A percentile compares a stretch with the other conserved stretches of the same genome.
These are phyloP conservation scores for Helicoverpa armigera DNA, from an alignment of 1,140 invertebrate genomes.

Conservation along the genomic window DNA sequence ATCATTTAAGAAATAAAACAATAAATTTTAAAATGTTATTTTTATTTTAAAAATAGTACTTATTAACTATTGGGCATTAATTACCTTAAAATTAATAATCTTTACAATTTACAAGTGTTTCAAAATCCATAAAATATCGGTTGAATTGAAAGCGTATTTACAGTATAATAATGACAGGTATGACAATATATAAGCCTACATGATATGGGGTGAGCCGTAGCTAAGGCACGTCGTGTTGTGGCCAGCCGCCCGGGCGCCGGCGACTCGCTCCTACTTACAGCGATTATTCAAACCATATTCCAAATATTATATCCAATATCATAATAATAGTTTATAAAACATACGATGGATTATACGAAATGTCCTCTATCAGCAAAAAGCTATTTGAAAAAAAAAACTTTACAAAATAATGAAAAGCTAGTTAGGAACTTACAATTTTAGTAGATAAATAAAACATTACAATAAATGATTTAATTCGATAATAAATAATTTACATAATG, in stretches of 20 bases:
- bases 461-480: constrained; percentile 69
- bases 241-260: constrained; percentile 46
- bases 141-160: constrained; percentile 86
- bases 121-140: constrained; percentile 87
- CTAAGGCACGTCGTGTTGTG: constrained; percentile 79
- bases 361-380: constrained; percentile 60
- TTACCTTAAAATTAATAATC: constrained; percentile 88
- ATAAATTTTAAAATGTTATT: constrained; percentile 86
- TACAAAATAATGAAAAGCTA: constrained; percentile 76
- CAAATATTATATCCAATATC: constrained; percentile 57
- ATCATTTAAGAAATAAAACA: constrained; percentile 76
- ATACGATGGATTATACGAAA: constrained; percentile 56
- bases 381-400: constrained; percentile 62
- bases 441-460: constrained; percentile 79
- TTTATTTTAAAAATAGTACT: constrained; percentile 86
- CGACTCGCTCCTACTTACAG: constrained; percentile 23
- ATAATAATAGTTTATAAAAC: constrained; percentile 52
- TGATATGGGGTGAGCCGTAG: constrained; percentile 83
- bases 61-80: constrained; percentile 83
- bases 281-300: constrained; percentile 43
- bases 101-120: constrained; percentile 87
- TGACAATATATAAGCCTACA: constrained; percentile 79
- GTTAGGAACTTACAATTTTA: constrained; percentile 85
- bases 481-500: constrained; percentile 83
- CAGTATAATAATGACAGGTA: constrained; percentile 82